These are phyloP conservation scores for Drosophila equinoxialis DNA, from an alignment of 1,140 invertebrate genomes.

Conservation along the genomic window DNA sequence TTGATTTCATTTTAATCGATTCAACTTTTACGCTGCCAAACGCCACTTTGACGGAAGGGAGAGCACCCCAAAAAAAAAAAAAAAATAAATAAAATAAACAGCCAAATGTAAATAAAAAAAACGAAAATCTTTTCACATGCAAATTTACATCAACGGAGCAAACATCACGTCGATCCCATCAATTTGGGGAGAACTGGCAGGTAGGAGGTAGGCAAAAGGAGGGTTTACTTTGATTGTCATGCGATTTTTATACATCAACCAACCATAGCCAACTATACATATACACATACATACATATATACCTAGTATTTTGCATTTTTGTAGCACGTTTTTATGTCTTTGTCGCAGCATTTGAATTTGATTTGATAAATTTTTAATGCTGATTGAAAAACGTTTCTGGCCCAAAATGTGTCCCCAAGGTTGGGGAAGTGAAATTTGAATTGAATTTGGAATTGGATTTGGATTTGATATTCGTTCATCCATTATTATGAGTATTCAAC, in stretches of 20 bases:
- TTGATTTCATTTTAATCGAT: slow-evolving; percentile 81
- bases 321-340: slow-evolving; percentile 39
- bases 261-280: not conserved
- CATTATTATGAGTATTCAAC: slow-evolving; percentile 56
- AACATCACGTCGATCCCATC: slow-evolving; percentile 65
- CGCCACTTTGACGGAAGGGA: slow-evolving; percentile 59
- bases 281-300: slow-evolving; percentile 12
- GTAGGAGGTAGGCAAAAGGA: not conserved
- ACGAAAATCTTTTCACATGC: slow-evolving; percentile 71
- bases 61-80: not conserved
- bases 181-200: slow-evolving; percentile 32
- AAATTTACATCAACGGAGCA: slow-evolving; percentile 58
- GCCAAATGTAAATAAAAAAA: slow-evolving; percentile 19
- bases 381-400: slow-evolving; percentile 74
- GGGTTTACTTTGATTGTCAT: slow-evolving; percentile 64
- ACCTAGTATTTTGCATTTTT: slow-evolving; percentile 61
- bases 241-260: slow-evolving; percentile 67
- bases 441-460: slow-evolving; percentile 37
- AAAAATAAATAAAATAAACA: not conserved
- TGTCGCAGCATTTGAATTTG: slow-evolving; percentile 64
- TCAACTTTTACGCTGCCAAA: slow-evolving; percentile 36
- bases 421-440: slow-evolving; percentile 17
- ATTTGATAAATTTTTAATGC: slow-evolving; percentile 81
- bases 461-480: slow-evolving; percentile 34
- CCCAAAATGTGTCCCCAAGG: slow-evolving; percentile 67